Evolutionary conservation across 2,113 vertebrate genomes (phyloP), one percentile per base, ranked within the genome.

Genomic region (Cyphomyrus plagiostoma): DNA sequence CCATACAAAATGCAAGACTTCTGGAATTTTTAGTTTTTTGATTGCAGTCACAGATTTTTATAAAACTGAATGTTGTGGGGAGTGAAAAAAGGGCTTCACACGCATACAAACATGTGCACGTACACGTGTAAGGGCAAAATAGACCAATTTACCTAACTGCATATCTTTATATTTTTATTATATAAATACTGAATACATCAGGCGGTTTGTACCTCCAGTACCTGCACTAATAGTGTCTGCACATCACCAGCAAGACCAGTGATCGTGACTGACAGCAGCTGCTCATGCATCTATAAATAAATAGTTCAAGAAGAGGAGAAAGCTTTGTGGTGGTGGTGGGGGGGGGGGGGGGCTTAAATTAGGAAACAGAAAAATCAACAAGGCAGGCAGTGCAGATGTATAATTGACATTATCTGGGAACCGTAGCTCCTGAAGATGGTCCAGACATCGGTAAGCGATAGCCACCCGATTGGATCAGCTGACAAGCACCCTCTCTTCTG

Each of bases 311-410:
- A 10, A 42, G 19, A 26, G 82, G 42, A 42, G 80, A 42, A n/a
- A 35, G 45, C 66, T 50, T 48, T 70, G 3, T 80, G 35, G 70
- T 0, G 30, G 3, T 80, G 35, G 45, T 5, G 35, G n/a, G 49
- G 23, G 10, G 52, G 39, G 45, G 66, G 15, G 74, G 15, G 23
- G 19, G n/a, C 49, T 90, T 90, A 88, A 93, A 93, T 91, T 87
- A 91, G 92, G 92, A 92, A 92, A 93, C 91, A 92, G 39, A 89
- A 88, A 95, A 94, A 91, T 91, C 90, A 91, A 95, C 92, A 92
- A 94, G 93, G 95, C 93, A 95, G 91, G 92, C 90, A 89, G 62
- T 92, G 52, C 91, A 88, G 88, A 85, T 56, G 89, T 89, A 83
- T 94, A 95, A 95, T 95, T 91, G 91, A 88, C 89, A 89, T 90